These are phyloP conservation scores for Sylvilagus bachmani DNA, from an alignment of 2,113 vertebrate species.

Conservation along the genomic window DNA sequence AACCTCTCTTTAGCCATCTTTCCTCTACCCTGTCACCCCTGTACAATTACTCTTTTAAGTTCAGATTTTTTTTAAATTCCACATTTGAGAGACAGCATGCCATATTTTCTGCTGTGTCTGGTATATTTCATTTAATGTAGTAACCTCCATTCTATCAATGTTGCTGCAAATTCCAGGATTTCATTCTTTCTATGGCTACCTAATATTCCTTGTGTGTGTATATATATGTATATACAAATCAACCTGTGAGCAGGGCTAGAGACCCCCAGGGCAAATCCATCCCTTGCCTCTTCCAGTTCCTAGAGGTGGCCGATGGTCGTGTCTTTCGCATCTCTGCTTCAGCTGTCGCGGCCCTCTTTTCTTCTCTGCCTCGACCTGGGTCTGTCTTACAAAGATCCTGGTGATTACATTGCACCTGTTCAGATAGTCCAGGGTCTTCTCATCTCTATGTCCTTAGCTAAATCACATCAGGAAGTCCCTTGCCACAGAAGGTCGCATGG, in stretches of 20 bases:
- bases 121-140: too few species aligned
- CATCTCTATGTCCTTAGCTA: not conserved
- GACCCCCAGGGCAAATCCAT: not conserved
- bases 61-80: too few species aligned
- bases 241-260: not conserved
- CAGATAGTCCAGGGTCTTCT: not conserved
- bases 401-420: not conserved
- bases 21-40: too few species aligned
- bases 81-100: too few species aligned
- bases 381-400: not conserved
- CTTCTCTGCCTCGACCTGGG: not conserved
- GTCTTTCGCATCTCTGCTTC: not conserved
- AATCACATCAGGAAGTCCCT: not conserved
- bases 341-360: not conserved
- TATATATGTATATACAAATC: not conserved
- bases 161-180: too few species aligned
- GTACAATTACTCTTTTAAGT: too few species aligned
- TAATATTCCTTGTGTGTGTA: too few species aligned
- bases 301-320: too few species aligned
- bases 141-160: too few species aligned
- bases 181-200: too few species aligned
- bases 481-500: not conserved
- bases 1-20: too few species aligned
- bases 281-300: not conserved
- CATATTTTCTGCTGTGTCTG: too few species aligned